A percentile compares a stretch with the other conserved stretches of the same genome.
These are phyloP conservation scores for Ciconia nigra DNA, from an alignment of 2,797 vertebrate species.

Conservation along the genomic window DNA sequence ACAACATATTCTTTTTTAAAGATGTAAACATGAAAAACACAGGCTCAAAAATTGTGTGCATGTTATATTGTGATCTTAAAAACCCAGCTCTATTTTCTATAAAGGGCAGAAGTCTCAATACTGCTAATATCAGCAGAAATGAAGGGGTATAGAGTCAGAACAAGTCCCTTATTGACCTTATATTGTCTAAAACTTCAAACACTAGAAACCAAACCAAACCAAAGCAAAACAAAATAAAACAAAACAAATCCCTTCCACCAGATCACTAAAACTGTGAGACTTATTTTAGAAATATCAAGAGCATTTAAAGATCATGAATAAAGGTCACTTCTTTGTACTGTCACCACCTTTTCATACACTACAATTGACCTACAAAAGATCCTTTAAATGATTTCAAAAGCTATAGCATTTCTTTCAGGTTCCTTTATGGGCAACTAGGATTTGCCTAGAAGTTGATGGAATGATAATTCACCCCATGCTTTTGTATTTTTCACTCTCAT, in stretches of 20 bases:
- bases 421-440: slow-evolving; percentile 24
- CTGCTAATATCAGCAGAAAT: slow-evolving; percentile 34
- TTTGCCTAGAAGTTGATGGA: slow-evolving; percentile 43
- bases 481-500: slow-evolving; percentile 10
- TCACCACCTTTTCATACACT: slow-evolving; percentile 15
- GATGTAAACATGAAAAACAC: background rate
- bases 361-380: slow-evolving; percentile 42
- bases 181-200: slow-evolving; percentile 53
- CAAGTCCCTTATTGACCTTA: slow-evolving; percentile 28
- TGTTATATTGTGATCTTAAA: background rate
- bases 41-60: background rate
- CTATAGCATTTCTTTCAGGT: background rate
- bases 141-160: slow-evolving; percentile 25
- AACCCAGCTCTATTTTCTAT: background rate
- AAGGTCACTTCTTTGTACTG: slow-evolving; percentile 38
- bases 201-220: slow-evolving; percentile 11
- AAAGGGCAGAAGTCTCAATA: background rate
- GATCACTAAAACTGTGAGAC: background rate
- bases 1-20: background rate
- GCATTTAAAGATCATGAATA: slow-evolving; percentile 56
- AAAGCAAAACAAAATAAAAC: background rate
- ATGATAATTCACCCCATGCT: background rate
- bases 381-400: slow-evolving; percentile 46
- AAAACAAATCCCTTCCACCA: slow-evolving; percentile 12
- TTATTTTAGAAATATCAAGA: slow-evolving; percentile 45